phyloP scores from a whole-genome alignment of 1,140 invertebrate genomes.

The Musca domestica region DNA sequence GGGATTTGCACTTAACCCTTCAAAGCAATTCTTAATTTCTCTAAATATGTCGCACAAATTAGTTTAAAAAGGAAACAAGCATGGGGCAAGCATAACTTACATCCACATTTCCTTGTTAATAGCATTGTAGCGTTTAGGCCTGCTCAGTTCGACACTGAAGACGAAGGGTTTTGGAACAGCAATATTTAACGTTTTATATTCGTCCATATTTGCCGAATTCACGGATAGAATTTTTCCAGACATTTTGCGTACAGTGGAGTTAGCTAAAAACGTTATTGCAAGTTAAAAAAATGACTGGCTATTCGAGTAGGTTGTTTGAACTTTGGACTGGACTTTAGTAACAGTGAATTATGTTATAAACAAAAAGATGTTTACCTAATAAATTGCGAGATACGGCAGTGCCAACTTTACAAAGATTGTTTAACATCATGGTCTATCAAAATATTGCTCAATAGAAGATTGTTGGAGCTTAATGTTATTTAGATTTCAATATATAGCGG shows the following conservation, averaged over 20 bases:
- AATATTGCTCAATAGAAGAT: too few relatives aligned
- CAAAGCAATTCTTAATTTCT: slow-evolving; percentile 81
- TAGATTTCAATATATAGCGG: too few relatives aligned
- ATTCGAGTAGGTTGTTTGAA: not conserved
- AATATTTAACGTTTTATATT: slow-evolving; percentile 67
- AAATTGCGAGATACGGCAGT: too few relatives aligned
- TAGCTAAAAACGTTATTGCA: not conserved
- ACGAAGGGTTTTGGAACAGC: slow-evolving; percentile 77
- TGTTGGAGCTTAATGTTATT: too few relatives aligned
- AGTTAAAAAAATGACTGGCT: not conserved
- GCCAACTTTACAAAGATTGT: too few relatives aligned
- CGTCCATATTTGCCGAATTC: not conserved
- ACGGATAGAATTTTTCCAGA: slow-evolving; percentile 6
- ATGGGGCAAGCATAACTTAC: slow-evolving; percentile 59
- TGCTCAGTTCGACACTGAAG: slow-evolving; percentile 85
- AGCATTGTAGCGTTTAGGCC: slow-evolving; percentile 86
- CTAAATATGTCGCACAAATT: too few relatives aligned
- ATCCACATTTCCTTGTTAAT: slow-evolving; percentile 78
- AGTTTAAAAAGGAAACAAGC: too few relatives aligned
- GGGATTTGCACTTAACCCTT: slow-evolving; percentile 67
- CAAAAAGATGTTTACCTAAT: too few relatives aligned
- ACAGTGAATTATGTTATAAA: not conserved
- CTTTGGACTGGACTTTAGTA: not conserved
- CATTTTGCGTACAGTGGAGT: not conserved
- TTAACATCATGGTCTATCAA: too few relatives aligned